phyloP scores from a whole-genome alignment of 2,797 vertebrate species.

The Phoeniculus purpureus region DNA sequence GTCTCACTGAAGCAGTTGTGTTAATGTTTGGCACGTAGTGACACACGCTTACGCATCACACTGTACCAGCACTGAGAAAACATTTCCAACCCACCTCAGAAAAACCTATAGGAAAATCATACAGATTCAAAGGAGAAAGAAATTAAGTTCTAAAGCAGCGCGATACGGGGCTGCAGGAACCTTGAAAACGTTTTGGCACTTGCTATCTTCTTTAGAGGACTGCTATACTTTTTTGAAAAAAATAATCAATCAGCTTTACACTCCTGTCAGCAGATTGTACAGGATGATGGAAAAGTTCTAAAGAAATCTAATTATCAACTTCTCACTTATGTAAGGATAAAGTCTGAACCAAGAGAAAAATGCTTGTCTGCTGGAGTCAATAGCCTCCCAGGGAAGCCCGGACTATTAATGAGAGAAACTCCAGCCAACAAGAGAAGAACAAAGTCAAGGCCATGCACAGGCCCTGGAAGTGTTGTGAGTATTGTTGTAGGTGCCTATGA shows the following conservation, averaged over 20 bases:
- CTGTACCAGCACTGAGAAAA: neutral
- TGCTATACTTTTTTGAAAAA: neutral
- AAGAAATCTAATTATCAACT: neutral
- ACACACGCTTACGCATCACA: neutral
- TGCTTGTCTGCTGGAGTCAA: neutral
- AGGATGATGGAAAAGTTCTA: neutral
- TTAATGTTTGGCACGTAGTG: neutral
- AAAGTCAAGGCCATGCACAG: neutral
- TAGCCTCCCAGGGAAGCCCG: neutral
- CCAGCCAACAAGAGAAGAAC: neutral
- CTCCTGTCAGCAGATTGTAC: neutral
- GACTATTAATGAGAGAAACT: neutral
- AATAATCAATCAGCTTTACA: neutral
- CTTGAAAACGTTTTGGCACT: neutral
- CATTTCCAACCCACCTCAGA: neutral
- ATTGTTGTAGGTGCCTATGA: neutral
- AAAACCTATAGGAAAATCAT: neutral
- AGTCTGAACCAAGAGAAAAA: neutral
- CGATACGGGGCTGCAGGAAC: neutral
- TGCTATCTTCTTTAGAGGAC: neutral
- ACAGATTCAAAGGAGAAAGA: neutral
- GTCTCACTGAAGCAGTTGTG: neutral
- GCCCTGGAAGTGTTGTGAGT: neutral
- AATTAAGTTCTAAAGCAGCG: neutral
- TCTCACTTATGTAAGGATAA: neutral